phyloP scores from a whole-genome alignment of 2,113 vertebrate genomes.

The Pomatorhinus ruficollis region DNA sequence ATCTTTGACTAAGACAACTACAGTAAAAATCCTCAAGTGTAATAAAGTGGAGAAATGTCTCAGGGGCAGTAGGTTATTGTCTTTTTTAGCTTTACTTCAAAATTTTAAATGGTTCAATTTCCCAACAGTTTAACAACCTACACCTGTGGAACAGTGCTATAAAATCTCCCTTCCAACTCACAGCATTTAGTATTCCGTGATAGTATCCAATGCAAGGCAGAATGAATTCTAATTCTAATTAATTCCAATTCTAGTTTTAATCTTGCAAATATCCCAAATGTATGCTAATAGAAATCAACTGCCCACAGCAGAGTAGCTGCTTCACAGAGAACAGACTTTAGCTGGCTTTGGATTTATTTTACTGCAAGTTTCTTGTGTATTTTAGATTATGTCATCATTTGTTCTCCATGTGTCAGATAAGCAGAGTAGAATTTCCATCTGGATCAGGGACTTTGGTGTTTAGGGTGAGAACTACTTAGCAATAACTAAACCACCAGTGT shows the following conservation, averaged over 20 bases:
- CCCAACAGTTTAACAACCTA: not conserved
- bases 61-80: not conserved
- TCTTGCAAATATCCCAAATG: not conserved
- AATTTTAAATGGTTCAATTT: not conserved
- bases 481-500: not conserved
- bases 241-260: not conserved
- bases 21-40: not conserved
- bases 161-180: not conserved
- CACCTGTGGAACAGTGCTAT: not conserved
- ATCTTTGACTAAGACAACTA: not conserved
- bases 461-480: not conserved
- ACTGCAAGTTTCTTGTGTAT: not conserved
- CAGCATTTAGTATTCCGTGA: not conserved
- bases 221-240: not conserved
- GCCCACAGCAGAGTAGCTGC: not conserved
- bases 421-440: not conserved
- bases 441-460: not conserved
- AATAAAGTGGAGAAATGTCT: not conserved
- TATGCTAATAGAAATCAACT: not conserved
- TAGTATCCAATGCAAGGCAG: not conserved
- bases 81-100: not conserved
- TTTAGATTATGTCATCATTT: not conserved
- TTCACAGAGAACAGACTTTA: not conserved
- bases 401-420: not conserved
- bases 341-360: not conserved